Base-by-base conservation (phyloP, 2,113 vertebrate genomes). In the Bos javanicus region DNA sequence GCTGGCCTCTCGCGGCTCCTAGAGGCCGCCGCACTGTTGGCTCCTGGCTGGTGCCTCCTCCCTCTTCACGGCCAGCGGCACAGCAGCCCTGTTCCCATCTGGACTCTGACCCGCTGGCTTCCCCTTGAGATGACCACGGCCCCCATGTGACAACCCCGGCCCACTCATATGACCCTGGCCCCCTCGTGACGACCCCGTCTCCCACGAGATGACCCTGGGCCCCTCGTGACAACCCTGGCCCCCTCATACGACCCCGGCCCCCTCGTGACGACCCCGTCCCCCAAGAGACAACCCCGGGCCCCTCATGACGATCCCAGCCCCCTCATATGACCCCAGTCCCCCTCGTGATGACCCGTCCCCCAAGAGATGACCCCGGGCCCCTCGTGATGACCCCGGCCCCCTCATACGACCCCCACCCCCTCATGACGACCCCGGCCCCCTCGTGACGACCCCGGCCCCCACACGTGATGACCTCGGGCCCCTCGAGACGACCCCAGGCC, bases 391-490 rank as follows among this genome's bases (percentile, higher is more conserved):
- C 26, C 59, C 26, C 0, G 12, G 12, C 2, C 9, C 23, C 57
- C 57, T 39, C 39, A 39, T 15, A 54, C 5, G 4, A 59, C 23
- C 23, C 23, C 9, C 1, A 1, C 10, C 57, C 26, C 59, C 26
- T 1, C 5, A 4, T 39, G 52, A 54, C 5, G 4, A 59, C 25
- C 25, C 25, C 4, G 2, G 4, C 10, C 57, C 26, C 59, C 26
- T 1, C 5, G 5, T 43, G 43, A 6, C 6, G 59, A 60, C 5
- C 59, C 26, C 5, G 1, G 59, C 12, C 10, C 26, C 59, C 26
- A 2, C 2, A 0, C 5, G 39, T 39, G 39, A 43, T 5, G 43
- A 43, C 43, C 43, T 5, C 43, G 5, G 43, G 0, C 52, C 54
- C 54, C 15, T 52, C 52, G 16, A 7, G 54, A 56, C 0, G 54